A percentile compares a stretch with the other conserved stretches of the same genome.
phyloP scores from a whole-genome alignment of 1,140 invertebrate genomes.

The Kradibia gibbosae region DNA sequence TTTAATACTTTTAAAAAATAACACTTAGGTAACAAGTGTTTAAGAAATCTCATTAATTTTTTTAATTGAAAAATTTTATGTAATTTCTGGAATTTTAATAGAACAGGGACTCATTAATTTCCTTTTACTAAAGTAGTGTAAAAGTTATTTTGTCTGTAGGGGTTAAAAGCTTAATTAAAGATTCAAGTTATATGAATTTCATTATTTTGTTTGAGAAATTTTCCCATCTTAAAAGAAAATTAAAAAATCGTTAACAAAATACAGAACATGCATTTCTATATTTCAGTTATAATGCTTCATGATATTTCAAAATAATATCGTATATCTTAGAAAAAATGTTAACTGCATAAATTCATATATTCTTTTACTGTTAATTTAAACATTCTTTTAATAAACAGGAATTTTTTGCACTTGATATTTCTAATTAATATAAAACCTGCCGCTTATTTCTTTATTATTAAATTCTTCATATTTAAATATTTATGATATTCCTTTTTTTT shows the following conservation, averaged over 20 bases:
- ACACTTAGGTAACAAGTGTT: not conserved
- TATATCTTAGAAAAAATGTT: no score
- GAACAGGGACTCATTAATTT: constrained; percentile 28
- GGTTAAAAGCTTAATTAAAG: constrained; percentile 16
- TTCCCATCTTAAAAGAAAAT: not conserved
- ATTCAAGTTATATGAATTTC: not conserved
- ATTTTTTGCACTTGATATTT: no score
- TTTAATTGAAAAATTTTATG: constrained; percentile 38
- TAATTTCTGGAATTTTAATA: constrained; percentile 32
- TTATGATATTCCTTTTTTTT: no score
- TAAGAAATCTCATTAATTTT: constrained; percentile 18
- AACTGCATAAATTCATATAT: no score
- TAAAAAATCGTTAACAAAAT: not conserved
- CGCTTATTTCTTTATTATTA: no score
- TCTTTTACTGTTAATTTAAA: no score
- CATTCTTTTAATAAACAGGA: no score
- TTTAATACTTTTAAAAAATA: not conserved
- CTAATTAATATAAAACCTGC: no score
- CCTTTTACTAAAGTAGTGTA: not conserved
- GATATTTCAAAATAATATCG: no score
- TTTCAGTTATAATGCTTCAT: not conserved
- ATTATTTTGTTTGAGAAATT: not conserved
- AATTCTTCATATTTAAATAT: no score
- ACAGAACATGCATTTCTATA: not conserved
- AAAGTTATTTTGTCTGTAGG: constrained; percentile 9